Evolutionary conservation across 2,797 vertebrate species (phyloP).

Genomic region (Rhinoraja longicauda): DNA sequence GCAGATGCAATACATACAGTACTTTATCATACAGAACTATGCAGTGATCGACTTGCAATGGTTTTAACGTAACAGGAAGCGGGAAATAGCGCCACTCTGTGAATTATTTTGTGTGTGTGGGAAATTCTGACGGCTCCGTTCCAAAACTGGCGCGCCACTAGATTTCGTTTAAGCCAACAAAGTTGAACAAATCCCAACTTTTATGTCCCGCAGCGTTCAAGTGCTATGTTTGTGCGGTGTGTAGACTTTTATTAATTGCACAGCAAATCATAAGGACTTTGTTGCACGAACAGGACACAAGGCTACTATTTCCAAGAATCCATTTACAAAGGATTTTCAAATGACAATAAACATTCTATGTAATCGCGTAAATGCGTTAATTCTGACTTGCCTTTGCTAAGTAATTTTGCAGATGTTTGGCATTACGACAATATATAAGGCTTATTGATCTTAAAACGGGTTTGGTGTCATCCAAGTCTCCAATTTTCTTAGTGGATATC

Average conservation of each 20-base stretch:
- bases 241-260: not conserved
- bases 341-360: not conserved
- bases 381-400: not conserved
- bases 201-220: not conserved
- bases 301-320: not conserved
- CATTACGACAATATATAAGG: not conserved
- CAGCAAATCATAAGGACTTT: not conserved
- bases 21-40: no score
- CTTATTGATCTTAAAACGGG: not conserved
- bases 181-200: not conserved
- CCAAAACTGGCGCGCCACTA: not conserved
- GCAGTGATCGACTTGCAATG: not conserved
- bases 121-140: not conserved
- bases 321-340: not conserved
- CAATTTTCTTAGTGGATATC: not conserved
- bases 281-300: not conserved
- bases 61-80: not conserved
- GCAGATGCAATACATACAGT: not conserved
- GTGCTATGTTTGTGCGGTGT: not conserved
- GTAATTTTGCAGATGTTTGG: not conserved
- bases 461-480: not conserved
- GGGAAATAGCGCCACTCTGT: conserved; percentile 13
- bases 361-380: not conserved
- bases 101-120: not conserved
- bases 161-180: not conserved